A percentile compares a stretch with the other conserved stretches of the same genome.
These are phyloP conservation scores for Mesopsocus fuscifrons DNA, from an alignment of 2,888 invertebrate species.

Conservation along the genomic window DNA sequence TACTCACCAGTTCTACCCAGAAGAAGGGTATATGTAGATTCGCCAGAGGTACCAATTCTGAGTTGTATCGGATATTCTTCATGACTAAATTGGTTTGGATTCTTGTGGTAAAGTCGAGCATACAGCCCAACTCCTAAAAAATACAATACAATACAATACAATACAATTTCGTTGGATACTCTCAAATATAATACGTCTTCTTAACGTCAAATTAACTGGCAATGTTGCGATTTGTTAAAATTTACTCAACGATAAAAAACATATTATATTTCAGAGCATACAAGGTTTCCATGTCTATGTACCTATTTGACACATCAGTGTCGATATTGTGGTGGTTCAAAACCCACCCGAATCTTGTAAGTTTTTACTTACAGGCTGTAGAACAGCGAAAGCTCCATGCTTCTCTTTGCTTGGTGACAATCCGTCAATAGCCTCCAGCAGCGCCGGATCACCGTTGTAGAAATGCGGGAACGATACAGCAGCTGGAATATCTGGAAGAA, in stretches of 20 bases:
- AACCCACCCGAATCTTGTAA: too few relatives aligned
- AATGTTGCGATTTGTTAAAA: background rate
- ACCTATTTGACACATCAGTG: too few relatives aligned
- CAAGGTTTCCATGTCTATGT: too few relatives aligned
- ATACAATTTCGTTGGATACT: background rate
- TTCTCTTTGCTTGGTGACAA: slow-evolving; percentile 23
- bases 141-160: background rate
- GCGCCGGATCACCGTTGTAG: slow-evolving; percentile 23
- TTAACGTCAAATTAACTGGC: too few relatives aligned
- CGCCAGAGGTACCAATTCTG: slow-evolving; percentile 37
- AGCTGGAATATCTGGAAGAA: slow-evolving; percentile 23
- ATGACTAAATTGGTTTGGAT: slow-evolving; percentile 57
- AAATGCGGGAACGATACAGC: slow-evolving; percentile 27
- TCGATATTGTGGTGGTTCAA: too few relatives aligned
- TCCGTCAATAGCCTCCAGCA: slow-evolving; percentile 23
- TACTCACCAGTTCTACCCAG: slow-evolving; percentile 49
- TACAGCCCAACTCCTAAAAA: slow-evolving; percentile 40
- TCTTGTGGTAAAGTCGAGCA: slow-evolving; percentile 39
- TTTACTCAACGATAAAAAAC: too few relatives aligned
- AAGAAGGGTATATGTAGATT: slow-evolving; percentile 45
- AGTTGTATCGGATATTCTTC: slow-evolving; percentile 37
- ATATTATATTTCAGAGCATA: too few relatives aligned
- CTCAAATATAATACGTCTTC: background rate
- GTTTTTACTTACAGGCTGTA: slow-evolving; percentile 27
- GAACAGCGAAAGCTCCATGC: slow-evolving; percentile 20